Base-by-base conservation (phyloP, 2,888 invertebrate species). In the Euspilapteryx auroguttella region DNA sequence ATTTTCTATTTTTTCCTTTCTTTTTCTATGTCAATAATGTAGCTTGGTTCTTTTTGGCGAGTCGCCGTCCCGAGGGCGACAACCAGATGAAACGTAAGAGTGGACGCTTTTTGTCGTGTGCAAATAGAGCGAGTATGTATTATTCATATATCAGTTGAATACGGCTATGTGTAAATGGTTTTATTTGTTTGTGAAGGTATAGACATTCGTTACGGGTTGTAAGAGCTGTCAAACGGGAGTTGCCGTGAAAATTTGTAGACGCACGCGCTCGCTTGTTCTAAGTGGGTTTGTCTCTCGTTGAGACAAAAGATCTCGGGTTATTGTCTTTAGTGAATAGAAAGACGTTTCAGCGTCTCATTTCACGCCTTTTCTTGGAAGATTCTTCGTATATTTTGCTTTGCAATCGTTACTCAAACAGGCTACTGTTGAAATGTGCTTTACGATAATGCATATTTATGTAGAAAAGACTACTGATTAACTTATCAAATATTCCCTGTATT, bases 71-170 rank as follows among this genome's bases (percentile, higher is more conserved):
- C 24, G 17, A 24, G 29, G 29, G 29, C 13, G 24, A 24, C 24
- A 17, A 12, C 22, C 46, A 47, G 44, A 37, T 45, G 50, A 47
- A 49, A 54, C 54, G 55, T 50, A 53, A 55, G 55, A 54, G 52
- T 46, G 45, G 42, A 40, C 24, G 7, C 45, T 41, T 44, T 49
- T 59, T 62, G 59, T 65, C 54, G 55, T 42, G 40, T 42, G 38
- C 55, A 59, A 64, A 57, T 52, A 27, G 11, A n/a, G n/a, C 21
- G 30, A 17, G 45, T 47, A 62, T 66, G 52, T 53, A 52, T 66
- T 66, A 64, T 66, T 64, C 64, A 65, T 61, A 40, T 46, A 46
- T 53, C 50, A 50, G 51, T 54, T 44, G 45, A 45, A 45, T 41
- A 34, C n/a, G 29, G 34, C 40, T 23, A 20, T 28, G 28, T 15